phyloP scores from a whole-genome alignment of 2,113 vertebrate genomes.

The Sus scrofa region DNA sequence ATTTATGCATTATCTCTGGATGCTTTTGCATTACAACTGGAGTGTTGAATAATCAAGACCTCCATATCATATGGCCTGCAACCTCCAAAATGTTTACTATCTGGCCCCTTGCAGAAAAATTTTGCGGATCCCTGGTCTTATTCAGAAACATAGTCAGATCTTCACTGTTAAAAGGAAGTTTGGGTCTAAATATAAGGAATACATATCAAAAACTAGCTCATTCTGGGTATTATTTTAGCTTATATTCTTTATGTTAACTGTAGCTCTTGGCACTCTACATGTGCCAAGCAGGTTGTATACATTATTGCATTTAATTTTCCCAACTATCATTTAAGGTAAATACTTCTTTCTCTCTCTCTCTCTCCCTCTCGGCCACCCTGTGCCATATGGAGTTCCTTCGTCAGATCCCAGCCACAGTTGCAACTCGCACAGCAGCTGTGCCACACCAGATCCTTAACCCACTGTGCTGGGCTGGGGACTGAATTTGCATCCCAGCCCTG shows the following conservation, averaged over 20 bases:
- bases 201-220: not conserved
- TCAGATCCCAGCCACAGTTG: too few relatives aligned
- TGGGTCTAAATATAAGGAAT: not conserved
- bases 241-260: not conserved
- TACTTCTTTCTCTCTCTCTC: too few relatives aligned
- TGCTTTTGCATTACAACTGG: not conserved
- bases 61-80: not conserved
- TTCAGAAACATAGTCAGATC: not conserved
- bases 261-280: not conserved
- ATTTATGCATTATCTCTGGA: not conserved
- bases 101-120: not conserved
- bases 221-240: not conserved
- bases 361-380: too few relatives aligned
- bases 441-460: too few relatives aligned
- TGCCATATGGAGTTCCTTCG: too few relatives aligned
- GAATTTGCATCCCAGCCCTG: too few relatives aligned
- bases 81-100: not conserved
- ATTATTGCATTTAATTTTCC: not conserved
- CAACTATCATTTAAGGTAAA: not conserved
- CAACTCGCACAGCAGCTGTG: too few relatives aligned
- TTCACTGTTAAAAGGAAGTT: not conserved
- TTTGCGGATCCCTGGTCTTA: not conserved
- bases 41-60: not conserved
- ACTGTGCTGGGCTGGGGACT: too few relatives aligned
- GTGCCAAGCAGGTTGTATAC: not conserved